phyloP scores from a whole-genome alignment of 2,888 invertebrate species.

The Drosophila colorata region DNA sequence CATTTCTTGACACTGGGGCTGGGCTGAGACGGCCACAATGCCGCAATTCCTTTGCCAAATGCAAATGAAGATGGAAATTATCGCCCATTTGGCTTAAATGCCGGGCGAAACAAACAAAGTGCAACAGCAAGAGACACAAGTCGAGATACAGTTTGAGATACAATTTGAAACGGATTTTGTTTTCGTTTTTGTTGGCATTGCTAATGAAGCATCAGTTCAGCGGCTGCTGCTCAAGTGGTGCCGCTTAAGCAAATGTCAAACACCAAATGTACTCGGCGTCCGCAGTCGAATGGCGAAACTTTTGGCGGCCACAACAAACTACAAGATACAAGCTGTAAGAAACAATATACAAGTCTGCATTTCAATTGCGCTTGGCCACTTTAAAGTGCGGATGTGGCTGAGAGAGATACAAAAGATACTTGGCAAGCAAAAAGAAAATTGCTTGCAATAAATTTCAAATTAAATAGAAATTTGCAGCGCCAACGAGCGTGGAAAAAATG shows the following conservation, averaged over 20 bases:
- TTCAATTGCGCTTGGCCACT: slow-evolving; percentile 51
- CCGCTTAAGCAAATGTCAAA: slow-evolving; percentile 41
- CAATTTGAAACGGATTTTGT: slow-evolving; percentile 44
- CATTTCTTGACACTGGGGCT: slow-evolving; percentile 12
- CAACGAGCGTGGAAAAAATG: slow-evolving; percentile 66
- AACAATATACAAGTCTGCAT: slow-evolving; percentile 36
- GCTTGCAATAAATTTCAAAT: slow-evolving; percentile 79
- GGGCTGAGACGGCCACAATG: slow-evolving; percentile 11
- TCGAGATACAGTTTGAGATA: slow-evolving; percentile 20
- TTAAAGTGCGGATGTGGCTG: slow-evolving; percentile 45
- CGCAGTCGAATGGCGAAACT: slow-evolving; percentile 14
- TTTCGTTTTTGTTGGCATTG: slow-evolving; percentile 34
- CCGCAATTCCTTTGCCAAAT: slow-evolving; percentile 47
- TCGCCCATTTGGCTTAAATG: slow-evolving; percentile 45
- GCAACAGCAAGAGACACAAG: slow-evolving; percentile 30
- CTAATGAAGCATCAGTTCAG: slow-evolving; percentile 63
- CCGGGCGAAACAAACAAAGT: slow-evolving; percentile 16
- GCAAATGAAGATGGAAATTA: slow-evolving; percentile 59
- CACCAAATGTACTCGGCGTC: slow-evolving; percentile 16
- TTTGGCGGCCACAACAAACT: slow-evolving; percentile 40
- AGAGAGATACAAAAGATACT: slow-evolving; percentile 18
- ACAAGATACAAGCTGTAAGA: slow-evolving; percentile 14
- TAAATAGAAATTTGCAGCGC: slow-evolving; percentile 78
- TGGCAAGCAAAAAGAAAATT: slow-evolving; percentile 52
- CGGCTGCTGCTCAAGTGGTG: slow-evolving; percentile 1